Conservation (phyloP, 2,113 vertebrate genomes). For the Bubo blakistoni region DNA sequence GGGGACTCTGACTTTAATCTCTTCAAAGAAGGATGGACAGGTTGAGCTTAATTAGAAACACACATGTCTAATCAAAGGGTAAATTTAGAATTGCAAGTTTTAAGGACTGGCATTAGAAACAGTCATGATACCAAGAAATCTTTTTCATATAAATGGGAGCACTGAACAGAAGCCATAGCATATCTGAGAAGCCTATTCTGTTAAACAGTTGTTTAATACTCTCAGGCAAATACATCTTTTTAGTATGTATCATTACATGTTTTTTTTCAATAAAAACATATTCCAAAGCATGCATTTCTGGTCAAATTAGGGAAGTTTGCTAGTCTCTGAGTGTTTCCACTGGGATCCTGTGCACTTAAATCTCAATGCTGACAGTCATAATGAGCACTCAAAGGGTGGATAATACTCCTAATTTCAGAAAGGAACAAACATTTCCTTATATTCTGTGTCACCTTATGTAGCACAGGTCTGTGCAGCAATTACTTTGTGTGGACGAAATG, state of each 20-base stretch:
- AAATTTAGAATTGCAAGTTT: neutral
- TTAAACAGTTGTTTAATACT: neutral
- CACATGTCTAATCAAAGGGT: neutral
- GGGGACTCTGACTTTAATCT: neutral
- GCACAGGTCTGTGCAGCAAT: neutral
- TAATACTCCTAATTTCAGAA: neutral
- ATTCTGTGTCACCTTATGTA: neutral
- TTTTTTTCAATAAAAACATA: neutral
- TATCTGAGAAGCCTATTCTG: neutral
- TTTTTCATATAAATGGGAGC: neutral
- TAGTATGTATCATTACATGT: neutral
- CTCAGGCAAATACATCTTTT: neutral
- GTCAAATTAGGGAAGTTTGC: neutral
- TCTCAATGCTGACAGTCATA: neutral
- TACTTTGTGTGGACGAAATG: neutral
- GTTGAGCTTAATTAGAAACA: constrained; percentile 12
- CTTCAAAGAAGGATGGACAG: neutral
- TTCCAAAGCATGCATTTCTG: neutral
- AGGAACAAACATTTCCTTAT: neutral
- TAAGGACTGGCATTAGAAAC: neutral
- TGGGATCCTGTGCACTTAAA: neutral
- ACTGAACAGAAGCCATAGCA: neutral
- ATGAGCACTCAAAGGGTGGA: neutral
- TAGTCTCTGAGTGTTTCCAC: neutral
- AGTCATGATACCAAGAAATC: neutral